phyloP scores from a whole-genome alignment of 2,113 vertebrate genomes.

The Poeciliopsis occidentalis region DNA sequence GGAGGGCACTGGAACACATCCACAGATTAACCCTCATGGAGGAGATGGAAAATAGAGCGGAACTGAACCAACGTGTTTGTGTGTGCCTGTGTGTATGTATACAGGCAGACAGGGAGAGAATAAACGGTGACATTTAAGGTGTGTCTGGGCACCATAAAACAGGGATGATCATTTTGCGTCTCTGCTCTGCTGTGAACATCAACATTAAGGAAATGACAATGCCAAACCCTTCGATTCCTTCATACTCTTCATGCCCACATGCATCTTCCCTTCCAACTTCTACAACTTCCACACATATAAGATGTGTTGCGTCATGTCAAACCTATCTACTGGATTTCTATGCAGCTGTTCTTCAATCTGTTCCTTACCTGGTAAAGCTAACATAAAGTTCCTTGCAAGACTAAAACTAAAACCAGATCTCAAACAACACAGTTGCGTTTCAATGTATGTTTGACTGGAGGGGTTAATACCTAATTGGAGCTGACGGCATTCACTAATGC shows the following conservation, averaged over 20 bases:
- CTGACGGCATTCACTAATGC: no score
- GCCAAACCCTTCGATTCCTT: neutral
- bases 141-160: constrained; percentile 40
- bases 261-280: neutral
- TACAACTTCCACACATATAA: neutral
- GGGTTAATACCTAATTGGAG: no score
- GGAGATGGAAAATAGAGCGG: constrained; percentile 75
- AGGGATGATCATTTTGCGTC: constrained; percentile 46
- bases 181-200: constrained; percentile 33
- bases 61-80: constrained; percentile 55
- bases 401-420: neutral
- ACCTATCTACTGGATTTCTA: no score
- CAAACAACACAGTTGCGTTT: no score
- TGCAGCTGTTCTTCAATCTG: no score
- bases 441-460: no score
- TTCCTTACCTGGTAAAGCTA: neutral
- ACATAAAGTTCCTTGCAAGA: neutral
- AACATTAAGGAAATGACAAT: neutral
- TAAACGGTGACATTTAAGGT: constrained; percentile 35
- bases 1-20: constrained; percentile 73
- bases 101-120: constrained; percentile 7
- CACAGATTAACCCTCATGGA: constrained; percentile 77
- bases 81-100: constrained; percentile 2
- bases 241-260: neutral
- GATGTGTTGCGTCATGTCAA: neutral